phyloP scores from a whole-genome alignment of 2,113 vertebrate genomes.

The Dipodomys merriami region DNA sequence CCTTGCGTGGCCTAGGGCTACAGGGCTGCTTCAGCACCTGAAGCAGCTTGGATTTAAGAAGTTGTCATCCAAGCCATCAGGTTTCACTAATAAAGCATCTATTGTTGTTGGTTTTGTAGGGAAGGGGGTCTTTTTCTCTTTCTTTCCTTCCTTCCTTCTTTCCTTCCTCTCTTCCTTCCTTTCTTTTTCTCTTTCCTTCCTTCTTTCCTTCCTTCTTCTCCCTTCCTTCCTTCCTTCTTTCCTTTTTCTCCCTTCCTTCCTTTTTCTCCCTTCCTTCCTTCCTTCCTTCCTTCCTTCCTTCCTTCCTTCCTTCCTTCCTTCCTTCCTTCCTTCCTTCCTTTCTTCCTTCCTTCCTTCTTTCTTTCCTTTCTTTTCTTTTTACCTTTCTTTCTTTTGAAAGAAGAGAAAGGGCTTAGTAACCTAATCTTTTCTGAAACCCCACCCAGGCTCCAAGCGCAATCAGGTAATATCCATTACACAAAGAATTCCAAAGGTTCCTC shows the following conservation, averaged over 20 bases:
- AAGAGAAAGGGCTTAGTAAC: conserved; percentile 73
- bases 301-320: neutral
- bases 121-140: no score
- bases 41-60: conserved; percentile 65
- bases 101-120: conserved; percentile 62
- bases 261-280: no score
- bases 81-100: conserved; percentile 78
- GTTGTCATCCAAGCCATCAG: conserved; percentile 29
- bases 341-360: no score
- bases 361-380: neutral
- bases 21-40: conserved; percentile 14
- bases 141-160: no score
- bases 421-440: conserved; percentile 73
- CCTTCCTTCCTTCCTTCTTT: no score
- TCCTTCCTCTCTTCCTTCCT: no score
- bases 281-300: no score
- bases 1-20: neutral
- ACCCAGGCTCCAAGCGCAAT: conserved; percentile 55
- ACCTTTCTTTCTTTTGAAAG: conserved; percentile 35
- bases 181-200: no score
- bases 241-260: no score
- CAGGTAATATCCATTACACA: conserved; percentile 84
- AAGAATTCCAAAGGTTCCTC: conserved; percentile 83
- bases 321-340: neutral
- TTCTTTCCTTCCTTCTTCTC: no score